Evolutionary conservation across 2,113 vertebrate species (phyloP).

Genomic region (Ammospiza nelsoni): DNA sequence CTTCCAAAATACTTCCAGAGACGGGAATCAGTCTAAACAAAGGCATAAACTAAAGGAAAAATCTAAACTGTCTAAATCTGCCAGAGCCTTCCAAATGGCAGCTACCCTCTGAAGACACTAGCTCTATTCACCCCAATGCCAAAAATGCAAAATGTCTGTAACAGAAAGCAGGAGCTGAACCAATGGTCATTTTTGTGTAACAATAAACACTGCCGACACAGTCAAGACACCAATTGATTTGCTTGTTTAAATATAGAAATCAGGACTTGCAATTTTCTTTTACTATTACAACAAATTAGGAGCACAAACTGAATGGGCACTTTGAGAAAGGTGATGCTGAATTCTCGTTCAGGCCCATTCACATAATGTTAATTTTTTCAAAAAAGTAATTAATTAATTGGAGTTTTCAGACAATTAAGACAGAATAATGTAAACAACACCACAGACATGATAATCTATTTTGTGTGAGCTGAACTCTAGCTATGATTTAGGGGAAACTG

Average conservation of each 20-base stretch:
- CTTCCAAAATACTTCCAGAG: constrained; percentile 2
- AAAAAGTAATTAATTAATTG: neutral
- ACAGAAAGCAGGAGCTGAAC: neutral
- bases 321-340: neutral
- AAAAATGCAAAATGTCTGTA: neutral
- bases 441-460: neutral
- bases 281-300: neutral
- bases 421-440: neutral
- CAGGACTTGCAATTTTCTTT: neutral
- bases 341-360: neutral
- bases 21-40: neutral
- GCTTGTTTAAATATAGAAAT: neutral
- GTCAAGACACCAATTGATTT: neutral
- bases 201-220: neutral
- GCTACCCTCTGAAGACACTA: neutral
- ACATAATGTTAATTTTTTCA: neutral
- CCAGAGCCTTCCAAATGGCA: neutral
- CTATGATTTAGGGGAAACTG: constrained; percentile 39
- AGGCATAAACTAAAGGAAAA: neutral
- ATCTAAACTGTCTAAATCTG: neutral
- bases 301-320: neutral
- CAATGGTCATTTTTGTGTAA: neutral
- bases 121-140: neutral
- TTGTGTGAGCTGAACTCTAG: neutral
- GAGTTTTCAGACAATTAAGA: neutral